These are phyloP conservation scores for Teleogryllus occipitalis DNA, from an alignment of 1,140 invertebrate species.

Conservation along the genomic window DNA sequence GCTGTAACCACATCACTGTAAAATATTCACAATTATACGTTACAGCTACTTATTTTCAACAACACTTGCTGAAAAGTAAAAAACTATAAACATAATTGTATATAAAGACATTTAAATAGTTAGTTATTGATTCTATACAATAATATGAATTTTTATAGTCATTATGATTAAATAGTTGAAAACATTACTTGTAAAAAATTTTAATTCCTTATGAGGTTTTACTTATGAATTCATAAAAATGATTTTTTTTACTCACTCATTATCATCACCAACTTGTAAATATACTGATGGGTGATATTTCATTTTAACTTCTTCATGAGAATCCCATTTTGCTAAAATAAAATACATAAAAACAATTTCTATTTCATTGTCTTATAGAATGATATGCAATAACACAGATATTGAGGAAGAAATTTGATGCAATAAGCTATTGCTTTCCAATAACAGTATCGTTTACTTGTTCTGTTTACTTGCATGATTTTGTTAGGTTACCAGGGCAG, in stretches of 20 bases:
- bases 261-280: conserved; percentile 34
- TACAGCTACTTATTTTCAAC: background rate
- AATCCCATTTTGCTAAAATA: conserved; percentile 44
- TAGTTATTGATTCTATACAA: too few species aligned
- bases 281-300: conserved; percentile 41
- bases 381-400: conserved; percentile 13
- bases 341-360: conserved; percentile 7
- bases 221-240: background rate
- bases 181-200: background rate
- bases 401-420: conserved; percentile 39
- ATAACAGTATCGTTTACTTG: conserved; percentile 20
- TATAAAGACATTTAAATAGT: too few species aligned
- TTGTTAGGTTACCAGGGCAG: background rate
- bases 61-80: background rate
- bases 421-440: conserved; percentile 35
- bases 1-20: conserved; percentile 47
- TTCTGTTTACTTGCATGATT: background rate
- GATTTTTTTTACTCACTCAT: conserved; percentile 33
- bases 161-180: background rate
- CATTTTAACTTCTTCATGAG: conserved; percentile 39
- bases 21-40: conserved; percentile 23
- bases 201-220: background rate
- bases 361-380: background rate
- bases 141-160: too few species aligned
- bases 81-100: too few species aligned